Percentiles rank a stretch among this genome's conserved stretches.
Evolutionary conservation across 2,888 invertebrate species (phyloP).

Genomic region (Bursaphelenchus okinawaensis): DNA sequence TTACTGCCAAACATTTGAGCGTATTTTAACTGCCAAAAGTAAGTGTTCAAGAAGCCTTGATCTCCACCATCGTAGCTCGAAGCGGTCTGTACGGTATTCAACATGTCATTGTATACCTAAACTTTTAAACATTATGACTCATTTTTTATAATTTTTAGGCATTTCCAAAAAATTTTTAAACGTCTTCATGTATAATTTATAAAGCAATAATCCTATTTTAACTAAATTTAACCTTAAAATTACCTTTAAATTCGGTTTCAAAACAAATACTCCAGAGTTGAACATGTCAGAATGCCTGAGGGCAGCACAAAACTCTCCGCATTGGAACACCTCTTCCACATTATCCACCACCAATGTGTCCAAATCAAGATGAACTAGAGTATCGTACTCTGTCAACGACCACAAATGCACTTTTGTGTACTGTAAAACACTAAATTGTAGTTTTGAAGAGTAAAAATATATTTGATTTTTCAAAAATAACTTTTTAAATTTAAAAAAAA

Average conservation of each 20-base stretch:
- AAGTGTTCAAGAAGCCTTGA: constrained; percentile 50
- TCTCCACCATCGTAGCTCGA: constrained; percentile 50
- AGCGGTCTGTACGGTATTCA: constrained; percentile 22
- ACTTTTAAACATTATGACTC: background rate
- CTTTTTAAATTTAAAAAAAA: too few species aligned
- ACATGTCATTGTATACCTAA: constrained; percentile 42
- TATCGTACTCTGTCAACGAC: constrained; percentile 38
- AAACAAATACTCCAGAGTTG: constrained; percentile 49
- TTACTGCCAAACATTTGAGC: constrained; percentile 37
- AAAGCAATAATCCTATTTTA: too few species aligned
- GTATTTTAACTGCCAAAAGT: constrained; percentile 37
- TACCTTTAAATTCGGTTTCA: constrained; percentile 42
- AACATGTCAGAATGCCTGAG: constrained; percentile 51
- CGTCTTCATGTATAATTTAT: too few species aligned
- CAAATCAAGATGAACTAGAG: constrained; percentile 39
- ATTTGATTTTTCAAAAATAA: too few species aligned
- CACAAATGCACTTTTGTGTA: constrained; percentile 50
- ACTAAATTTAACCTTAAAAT: background rate
- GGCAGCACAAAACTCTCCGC: constrained; percentile 42
- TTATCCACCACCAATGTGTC: constrained; percentile 33
- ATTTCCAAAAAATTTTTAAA: too few species aligned
- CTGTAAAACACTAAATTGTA: constrained; percentile 26
- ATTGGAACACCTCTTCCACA: constrained; percentile 36
- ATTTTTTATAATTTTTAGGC: too few species aligned
- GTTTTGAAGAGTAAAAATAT: background rate